A percentile compares a stretch with the other conserved stretches of the same genome.
Conservation (phyloP, 2,797 vertebrate genomes). For the Monodelphis domestica region DNA sequence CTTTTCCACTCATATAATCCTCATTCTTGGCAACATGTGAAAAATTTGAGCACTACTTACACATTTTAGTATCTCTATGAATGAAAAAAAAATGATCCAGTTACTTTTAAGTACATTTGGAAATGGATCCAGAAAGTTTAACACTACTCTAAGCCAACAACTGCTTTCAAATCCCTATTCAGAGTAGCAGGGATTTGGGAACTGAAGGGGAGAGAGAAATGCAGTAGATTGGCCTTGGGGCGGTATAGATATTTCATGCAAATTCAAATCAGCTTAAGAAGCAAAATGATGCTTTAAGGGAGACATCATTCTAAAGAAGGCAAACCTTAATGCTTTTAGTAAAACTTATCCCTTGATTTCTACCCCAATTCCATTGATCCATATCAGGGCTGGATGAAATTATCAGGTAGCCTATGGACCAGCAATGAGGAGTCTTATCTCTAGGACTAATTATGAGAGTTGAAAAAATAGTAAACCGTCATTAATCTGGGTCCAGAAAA, state of each 20-base stretch:
- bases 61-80: slow-evolving; percentile 53
- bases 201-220: background rate
- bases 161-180: slow-evolving; percentile 14
- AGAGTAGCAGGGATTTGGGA: background rate
- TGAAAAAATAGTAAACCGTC: background rate
- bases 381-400: background rate
- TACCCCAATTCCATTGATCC: background rate
- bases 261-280: slow-evolving; percentile 28
- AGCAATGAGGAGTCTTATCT: background rate
- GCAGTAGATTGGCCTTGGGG: slow-evolving; percentile 1
- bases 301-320: background rate
- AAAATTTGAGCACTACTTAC: slow-evolving; percentile 36
- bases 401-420: background rate
- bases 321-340: background rate
- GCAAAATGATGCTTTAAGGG: background rate
- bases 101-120: slow-evolving; percentile 54
- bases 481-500: slow-evolving; percentile 31
- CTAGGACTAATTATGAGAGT: background rate
- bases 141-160: slow-evolving; percentile 50
- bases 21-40: background rate
- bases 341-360: background rate
- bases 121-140: slow-evolving; percentile 3
- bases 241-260: slow-evolving; percentile 10
- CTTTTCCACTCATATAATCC: slow-evolving; percentile 25
- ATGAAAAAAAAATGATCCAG: slow-evolving; percentile 37